A percentile compares a stretch with the other conserved stretches of the same genome.
Evolutionary conservation across 2,113 vertebrate species (phyloP).

Genomic region (Epinephelus fuscoguttatus): DNA sequence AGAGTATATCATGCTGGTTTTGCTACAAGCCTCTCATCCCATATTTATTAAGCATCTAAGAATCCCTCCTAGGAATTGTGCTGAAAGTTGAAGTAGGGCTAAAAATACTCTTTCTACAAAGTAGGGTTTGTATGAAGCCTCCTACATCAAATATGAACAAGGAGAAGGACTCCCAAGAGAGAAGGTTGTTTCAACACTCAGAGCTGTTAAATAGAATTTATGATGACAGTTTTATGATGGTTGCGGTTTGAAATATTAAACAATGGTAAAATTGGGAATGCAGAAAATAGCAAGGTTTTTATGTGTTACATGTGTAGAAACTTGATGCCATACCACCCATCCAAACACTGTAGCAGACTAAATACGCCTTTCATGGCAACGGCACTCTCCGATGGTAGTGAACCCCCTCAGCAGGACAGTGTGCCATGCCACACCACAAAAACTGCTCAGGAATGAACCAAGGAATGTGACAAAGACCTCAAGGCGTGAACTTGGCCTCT

Average conservation of each 20-base stretch:
- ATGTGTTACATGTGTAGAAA: background rate
- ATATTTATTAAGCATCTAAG: constrained; percentile 17
- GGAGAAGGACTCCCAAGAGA: background rate
- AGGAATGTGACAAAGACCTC: too few species aligned
- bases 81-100: constrained; percentile 11
- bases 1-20: background rate
- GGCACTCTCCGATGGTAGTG: too few species aligned
- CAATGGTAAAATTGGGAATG: background rate
- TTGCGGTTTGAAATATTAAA: background rate
- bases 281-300: background rate
- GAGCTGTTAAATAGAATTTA: background rate
- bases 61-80: background rate
- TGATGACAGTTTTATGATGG: background rate
- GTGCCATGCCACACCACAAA: too few species aligned
- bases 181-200: background rate
- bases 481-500: too few species aligned
- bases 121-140: constrained; percentile 6
- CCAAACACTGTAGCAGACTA: too few species aligned
- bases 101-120: constrained; percentile 9
- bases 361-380: too few species aligned
- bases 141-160: constrained; percentile 10
- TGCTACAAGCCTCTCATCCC: background rate
- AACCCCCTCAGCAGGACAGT: too few species aligned
- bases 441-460: too few species aligned
- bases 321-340: too few species aligned